Conservation (phyloP, 1,140 invertebrate genomes). For the Drosophila pseudoananassae region DNA sequence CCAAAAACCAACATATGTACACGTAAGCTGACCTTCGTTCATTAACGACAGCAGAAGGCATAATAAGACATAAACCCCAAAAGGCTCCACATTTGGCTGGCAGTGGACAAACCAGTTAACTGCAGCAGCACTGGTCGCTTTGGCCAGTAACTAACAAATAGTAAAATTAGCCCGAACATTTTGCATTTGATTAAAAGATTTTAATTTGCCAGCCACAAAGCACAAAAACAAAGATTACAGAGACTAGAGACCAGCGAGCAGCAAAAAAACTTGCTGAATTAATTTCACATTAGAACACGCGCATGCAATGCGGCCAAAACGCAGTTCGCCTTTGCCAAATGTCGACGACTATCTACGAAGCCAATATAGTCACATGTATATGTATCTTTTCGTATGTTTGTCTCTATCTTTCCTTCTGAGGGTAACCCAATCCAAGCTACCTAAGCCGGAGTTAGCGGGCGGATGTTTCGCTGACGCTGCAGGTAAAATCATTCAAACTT, state of each 20-base stretch:
- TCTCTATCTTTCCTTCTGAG: slow-evolving; percentile 14
- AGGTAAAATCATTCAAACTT: slow-evolving; percentile 41
- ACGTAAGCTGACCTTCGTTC: slow-evolving; percentile 70
- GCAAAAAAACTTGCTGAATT: slow-evolving; percentile 65
- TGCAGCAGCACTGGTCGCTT: slow-evolving; percentile 43
- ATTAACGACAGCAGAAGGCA: slow-evolving; percentile 70
- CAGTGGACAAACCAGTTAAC: slow-evolving; percentile 67
- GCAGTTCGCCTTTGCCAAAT: slow-evolving; percentile 66
- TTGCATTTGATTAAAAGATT: slow-evolving; percentile 55
- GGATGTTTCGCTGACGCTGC: slow-evolving; percentile 37
- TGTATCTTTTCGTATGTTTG: not conserved
- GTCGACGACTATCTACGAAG: slow-evolving; percentile 33
- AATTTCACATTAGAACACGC: slow-evolving; percentile 81
- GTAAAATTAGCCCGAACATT: slow-evolving; percentile 73
- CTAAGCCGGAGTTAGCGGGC: slow-evolving; percentile 11
- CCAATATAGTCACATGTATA: not conserved
- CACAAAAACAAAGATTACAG: slow-evolving; percentile 47
- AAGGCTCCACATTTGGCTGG: slow-evolving; percentile 64
- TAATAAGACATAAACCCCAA: slow-evolving; percentile 73
- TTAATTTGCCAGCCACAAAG: slow-evolving; percentile 32
- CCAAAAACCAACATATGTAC: slow-evolving; percentile 37
- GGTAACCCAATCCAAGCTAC: slow-evolving; percentile 31
- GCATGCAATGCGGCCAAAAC: slow-evolving; percentile 76
- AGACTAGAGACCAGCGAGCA: slow-evolving; percentile 5
- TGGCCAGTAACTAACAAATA: slow-evolving; percentile 65